phyloP scores from a whole-genome alignment of 2,888 invertebrate species.

The Orchesella flavescens region DNA sequence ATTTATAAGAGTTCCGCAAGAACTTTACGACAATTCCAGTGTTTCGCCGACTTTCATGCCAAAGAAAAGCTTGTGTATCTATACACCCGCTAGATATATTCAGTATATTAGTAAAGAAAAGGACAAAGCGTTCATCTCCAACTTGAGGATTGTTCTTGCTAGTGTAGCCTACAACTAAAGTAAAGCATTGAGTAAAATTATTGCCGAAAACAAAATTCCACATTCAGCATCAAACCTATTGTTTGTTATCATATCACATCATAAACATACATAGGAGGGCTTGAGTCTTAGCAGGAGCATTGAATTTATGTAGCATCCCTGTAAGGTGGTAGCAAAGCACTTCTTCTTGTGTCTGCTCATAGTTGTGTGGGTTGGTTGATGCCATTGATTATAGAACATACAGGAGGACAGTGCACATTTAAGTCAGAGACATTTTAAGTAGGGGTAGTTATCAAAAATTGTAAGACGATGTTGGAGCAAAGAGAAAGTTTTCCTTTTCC shows the following conservation, averaged over 20 bases:
- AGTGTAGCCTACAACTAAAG: not conserved
- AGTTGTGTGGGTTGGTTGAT: not conserved
- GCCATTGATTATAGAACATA: not conserved
- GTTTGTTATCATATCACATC: slow-evolving; percentile 8
- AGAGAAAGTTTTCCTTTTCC: not conserved
- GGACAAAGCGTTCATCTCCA: not conserved
- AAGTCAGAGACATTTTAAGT: slow-evolving; percentile 19
- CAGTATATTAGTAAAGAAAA: slow-evolving; percentile 37
- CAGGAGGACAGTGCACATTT: slow-evolving; percentile 6
- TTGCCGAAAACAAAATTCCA: slow-evolving; percentile 21
- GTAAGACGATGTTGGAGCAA: not conserved
- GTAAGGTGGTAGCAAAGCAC: not conserved
- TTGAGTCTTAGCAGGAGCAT: not conserved
- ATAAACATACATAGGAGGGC: slow-evolving; percentile 23
- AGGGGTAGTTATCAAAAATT: slow-evolving; percentile 15
- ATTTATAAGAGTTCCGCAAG: not conserved
- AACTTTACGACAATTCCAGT: not conserved
- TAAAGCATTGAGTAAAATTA: not conserved
- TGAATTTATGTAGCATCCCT: not conserved
- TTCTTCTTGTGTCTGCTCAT: not conserved
- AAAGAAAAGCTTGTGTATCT: not conserved
- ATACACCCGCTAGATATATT: not conserved
- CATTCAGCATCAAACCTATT: slow-evolving; percentile 5
- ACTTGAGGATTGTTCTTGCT: not conserved
- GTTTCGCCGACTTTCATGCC: not conserved